A percentile compares a stretch with the other conserved stretches of the same genome.
phyloP scores from a whole-genome alignment of 2,888 invertebrate species.

The Cerastis rubricosa region DNA sequence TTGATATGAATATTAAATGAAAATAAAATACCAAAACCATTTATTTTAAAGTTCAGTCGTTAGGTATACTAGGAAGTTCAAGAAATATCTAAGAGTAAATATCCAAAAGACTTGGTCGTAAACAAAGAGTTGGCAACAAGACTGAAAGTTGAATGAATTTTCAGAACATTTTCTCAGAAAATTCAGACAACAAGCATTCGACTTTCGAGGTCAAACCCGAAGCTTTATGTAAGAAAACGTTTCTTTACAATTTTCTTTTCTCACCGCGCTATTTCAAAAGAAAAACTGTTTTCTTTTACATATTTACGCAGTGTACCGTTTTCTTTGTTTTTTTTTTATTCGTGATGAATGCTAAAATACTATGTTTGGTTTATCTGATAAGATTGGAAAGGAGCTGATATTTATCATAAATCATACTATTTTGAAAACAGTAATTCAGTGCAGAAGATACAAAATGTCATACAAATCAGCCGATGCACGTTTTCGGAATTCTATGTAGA shows the following conservation, averaged over 20 bases:
- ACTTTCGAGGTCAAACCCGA: conserved; percentile 34
- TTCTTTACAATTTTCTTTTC: conserved; percentile 19
- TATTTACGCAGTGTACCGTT: background rate
- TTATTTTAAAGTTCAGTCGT: conserved; percentile 12
- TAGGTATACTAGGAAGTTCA: conserved; percentile 2
- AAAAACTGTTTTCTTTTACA: conserved; percentile 10
- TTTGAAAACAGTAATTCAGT: conserved; percentile 8
- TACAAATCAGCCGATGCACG: background rate
- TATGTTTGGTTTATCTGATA: conserved; percentile 7
- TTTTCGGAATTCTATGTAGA: background rate
- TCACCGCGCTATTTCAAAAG: conserved; percentile 13
- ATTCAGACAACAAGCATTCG: conserved; percentile 16
- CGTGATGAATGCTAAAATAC: background rate
- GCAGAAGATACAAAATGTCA: conserved; percentile 19
- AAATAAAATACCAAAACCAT: conserved; percentile 19
- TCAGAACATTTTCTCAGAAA: conserved; percentile 22
- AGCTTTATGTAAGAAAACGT: conserved; percentile 34
- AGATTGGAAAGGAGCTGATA: background rate
- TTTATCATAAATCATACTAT: conserved; percentile 8
- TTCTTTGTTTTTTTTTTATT: background rate
- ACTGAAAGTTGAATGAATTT: conserved; percentile 47
- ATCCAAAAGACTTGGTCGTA: conserved; percentile 44
- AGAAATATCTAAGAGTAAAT: conserved; percentile 32
- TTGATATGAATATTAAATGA: conserved; percentile 31
- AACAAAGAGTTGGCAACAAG: conserved; percentile 61